phyloP scores from a whole-genome alignment of 2,888 invertebrate genomes.

The Balanococcus diminutus region DNA sequence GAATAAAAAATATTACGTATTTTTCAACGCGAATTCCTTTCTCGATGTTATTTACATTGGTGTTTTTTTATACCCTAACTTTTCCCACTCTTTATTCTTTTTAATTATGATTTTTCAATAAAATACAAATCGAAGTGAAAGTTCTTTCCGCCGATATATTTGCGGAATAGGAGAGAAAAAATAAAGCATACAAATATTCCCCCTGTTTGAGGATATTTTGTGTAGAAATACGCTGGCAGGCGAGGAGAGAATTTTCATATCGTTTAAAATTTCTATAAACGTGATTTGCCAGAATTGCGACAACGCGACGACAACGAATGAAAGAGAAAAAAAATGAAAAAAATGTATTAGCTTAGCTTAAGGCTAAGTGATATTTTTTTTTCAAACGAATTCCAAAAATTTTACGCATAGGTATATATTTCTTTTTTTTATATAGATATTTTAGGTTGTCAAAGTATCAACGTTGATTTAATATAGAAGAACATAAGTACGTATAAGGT shows the following conservation, averaged over 20 bases:
- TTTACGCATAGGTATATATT: too few relatives aligned
- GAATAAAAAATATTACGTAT: slow-evolving; percentile 28
- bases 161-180: background rate
- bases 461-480: too few relatives aligned
- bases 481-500: too few relatives aligned
- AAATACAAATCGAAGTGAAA: slow-evolving; percentile 46
- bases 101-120: slow-evolving; percentile 45
- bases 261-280: slow-evolving; percentile 17
- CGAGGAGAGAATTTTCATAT: background rate
- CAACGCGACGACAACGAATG: too few relatives aligned
- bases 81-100: background rate
- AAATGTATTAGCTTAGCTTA: too few relatives aligned
- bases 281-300: background rate
- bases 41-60: slow-evolving; percentile 12
- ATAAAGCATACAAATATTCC: background rate
- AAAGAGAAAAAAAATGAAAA: too few relatives aligned
- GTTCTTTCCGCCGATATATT: background rate
- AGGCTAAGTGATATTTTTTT: too few relatives aligned
- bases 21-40: slow-evolving; percentile 3
- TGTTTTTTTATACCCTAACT: background rate
- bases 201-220: background rate
- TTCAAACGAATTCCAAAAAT: too few relatives aligned
- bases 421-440: too few relatives aligned
- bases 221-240: background rate
- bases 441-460: too few relatives aligned